Evolutionary conservation across 2,113 vertebrate genomes (phyloP).

Genomic region (Caranx ignobilis): DNA sequence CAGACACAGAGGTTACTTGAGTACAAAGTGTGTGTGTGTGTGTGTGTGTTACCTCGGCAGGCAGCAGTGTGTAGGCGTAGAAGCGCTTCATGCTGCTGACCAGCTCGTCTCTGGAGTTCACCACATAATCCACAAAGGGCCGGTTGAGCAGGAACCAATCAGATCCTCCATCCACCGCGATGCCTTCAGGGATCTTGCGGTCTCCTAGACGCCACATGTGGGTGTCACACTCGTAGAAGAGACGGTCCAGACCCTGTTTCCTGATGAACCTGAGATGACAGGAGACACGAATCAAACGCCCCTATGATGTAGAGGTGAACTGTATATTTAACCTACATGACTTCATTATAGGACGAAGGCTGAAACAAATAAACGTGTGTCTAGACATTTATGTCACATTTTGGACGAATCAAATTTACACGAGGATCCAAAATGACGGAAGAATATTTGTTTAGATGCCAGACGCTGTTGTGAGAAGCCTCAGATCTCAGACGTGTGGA

Average conservation of each 20-base stretch:
- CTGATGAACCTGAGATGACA: constrained; percentile 90
- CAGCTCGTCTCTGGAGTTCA: constrained; percentile 91
- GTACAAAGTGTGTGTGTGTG: background rate
- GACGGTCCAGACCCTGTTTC: constrained; percentile 96
- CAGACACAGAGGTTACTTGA: background rate
- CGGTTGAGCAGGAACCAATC: constrained; percentile 98
- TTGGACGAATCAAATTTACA: background rate
- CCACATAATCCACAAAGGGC: constrained; percentile 95
- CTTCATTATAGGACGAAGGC: background rate
- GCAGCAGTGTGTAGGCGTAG: constrained; percentile 95
- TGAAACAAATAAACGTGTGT: too few species aligned
- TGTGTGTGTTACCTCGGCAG: constrained; percentile 89
- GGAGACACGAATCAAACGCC: background rate
- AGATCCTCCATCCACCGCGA: constrained; percentile 94
- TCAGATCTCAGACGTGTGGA: background rate
- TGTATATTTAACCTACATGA: background rate
- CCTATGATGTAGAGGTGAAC: background rate
- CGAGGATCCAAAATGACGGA: background rate
- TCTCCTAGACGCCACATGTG: constrained; percentile 99
- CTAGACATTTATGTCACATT: too few species aligned
- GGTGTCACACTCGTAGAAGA: constrained; percentile 96
- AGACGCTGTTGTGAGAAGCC: background rate
- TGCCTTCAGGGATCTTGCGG: constrained; percentile 94
- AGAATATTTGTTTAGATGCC: background rate
- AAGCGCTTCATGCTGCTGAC: constrained; percentile 95